These are phyloP conservation scores for Drosophila baimaii DNA, from an alignment of 1,140 invertebrate genomes.

Conservation along the genomic window DNA sequence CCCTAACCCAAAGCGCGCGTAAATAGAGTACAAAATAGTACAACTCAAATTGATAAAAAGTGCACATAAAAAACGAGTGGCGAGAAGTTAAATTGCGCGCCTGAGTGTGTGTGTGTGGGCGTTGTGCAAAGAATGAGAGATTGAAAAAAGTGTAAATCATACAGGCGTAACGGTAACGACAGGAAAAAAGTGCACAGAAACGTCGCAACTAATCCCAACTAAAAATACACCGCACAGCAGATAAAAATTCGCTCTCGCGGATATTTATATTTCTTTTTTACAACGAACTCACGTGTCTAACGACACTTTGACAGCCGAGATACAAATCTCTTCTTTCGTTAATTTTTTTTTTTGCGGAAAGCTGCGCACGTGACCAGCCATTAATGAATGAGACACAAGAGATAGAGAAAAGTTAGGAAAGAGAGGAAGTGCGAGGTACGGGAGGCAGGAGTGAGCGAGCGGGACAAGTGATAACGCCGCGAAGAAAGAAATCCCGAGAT, in stretches of 20 bases:
- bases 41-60: conserved; percentile 22
- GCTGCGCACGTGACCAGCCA: conserved; percentile 70
- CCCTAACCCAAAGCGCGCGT: conserved; percentile 27
- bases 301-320: conserved; percentile 32
- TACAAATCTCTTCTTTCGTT: conserved; percentile 41
- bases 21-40: conserved; percentile 27
- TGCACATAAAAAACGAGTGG: neutral
- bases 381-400: conserved; percentile 48
- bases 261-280: conserved; percentile 41
- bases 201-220: conserved; percentile 52
- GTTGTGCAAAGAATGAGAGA: conserved; percentile 31
- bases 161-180: conserved; percentile 52
- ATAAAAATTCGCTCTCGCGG: conserved; percentile 36
- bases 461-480: conserved; percentile 37
- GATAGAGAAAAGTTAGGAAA: neutral
- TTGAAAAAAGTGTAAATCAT: conserved; percentile 29
- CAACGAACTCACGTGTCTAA: conserved; percentile 53
- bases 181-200: conserved; percentile 12
- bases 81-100: neutral
- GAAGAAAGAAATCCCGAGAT: conserved; percentile 42
- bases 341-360: conserved; percentile 19
- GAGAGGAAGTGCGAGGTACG: neutral
- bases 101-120: conserved; percentile 7
- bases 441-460: conserved; percentile 10
- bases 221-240: conserved; percentile 49